phyloP scores from a whole-genome alignment of 1,140 invertebrate species.

The Apis dorsata region DNA sequence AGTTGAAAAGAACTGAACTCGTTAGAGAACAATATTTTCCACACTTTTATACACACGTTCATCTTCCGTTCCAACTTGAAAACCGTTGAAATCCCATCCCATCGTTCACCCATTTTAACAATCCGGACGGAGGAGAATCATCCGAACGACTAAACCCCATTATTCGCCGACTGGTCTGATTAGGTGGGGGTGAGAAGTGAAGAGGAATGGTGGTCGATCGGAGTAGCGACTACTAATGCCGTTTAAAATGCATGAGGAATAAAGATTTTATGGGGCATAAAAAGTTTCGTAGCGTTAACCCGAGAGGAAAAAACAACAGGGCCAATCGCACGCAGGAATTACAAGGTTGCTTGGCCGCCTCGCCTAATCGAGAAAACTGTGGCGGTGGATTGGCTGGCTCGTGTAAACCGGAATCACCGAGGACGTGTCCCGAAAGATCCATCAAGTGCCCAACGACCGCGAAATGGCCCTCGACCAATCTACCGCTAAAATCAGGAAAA shows the following conservation, averaged over 20 bases:
- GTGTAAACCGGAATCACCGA: slow-evolving; percentile 24
- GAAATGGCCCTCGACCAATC: slow-evolving; percentile 63
- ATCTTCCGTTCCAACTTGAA: too few species aligned
- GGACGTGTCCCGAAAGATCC: slow-evolving; percentile 58
- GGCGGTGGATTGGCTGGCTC: neutral
- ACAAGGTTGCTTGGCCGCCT: neutral
- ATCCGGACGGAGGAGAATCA: neutral
- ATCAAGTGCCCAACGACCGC: slow-evolving; percentile 62
- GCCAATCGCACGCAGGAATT: slow-evolving; percentile 20
- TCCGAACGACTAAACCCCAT: neutral
- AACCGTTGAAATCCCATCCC: too few species aligned
- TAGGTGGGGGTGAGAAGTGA: too few species aligned
- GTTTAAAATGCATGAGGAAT: slow-evolving; percentile 23
- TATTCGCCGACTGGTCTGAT: neutral
- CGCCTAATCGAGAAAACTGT: neutral
- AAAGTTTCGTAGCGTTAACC: slow-evolving; percentile 14
- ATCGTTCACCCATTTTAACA: neutral
- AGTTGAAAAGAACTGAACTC: too few species aligned
- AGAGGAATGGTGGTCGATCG: neutral
- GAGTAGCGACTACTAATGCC: neutral
- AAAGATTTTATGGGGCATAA: slow-evolving; percentile 31
- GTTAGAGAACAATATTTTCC: too few species aligned
- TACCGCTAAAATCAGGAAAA: slow-evolving; percentile 61
- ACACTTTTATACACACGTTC: too few species aligned
- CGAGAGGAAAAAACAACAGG: neutral